These are phyloP conservation scores for Trachops cirrhosus DNA, from an alignment of 2,797 vertebrate species.

Conservation along the genomic window DNA sequence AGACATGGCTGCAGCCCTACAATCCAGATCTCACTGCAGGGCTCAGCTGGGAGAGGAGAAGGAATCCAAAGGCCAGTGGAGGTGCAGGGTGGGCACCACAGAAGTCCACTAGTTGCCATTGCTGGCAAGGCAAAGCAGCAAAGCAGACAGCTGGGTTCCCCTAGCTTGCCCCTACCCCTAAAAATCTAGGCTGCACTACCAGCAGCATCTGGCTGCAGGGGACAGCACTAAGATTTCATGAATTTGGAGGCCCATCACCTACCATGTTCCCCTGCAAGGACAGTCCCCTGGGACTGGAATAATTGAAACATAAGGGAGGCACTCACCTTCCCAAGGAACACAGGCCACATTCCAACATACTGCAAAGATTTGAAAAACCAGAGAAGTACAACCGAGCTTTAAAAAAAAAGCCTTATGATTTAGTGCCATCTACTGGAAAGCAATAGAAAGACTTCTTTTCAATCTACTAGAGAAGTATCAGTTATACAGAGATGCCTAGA, in stretches of 20 bases:
- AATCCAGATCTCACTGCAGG: background rate
- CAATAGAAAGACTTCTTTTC: background rate
- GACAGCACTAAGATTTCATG: background rate
- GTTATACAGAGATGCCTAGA: background rate
- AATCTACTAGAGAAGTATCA: background rate
- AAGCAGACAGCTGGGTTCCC: background rate
- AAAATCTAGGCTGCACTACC: background rate
- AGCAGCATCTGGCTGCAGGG: background rate
- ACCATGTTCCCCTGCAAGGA: background rate
- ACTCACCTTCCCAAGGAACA: background rate
- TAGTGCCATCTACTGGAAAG: background rate
- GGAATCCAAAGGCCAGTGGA: background rate
- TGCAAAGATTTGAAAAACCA: background rate
- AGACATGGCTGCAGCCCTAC: background rate
- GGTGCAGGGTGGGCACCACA: too few species aligned
- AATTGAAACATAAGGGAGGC: background rate
- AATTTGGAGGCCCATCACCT: background rate
- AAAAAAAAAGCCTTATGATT: background rate
- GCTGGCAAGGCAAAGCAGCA: background rate
- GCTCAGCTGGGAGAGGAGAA: background rate
- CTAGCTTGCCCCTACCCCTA: background rate
- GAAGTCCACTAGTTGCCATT: background rate
- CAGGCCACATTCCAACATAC: background rate
- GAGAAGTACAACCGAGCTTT: background rate
- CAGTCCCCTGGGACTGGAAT: background rate